These are phyloP conservation scores for Cricetomys ansorgei DNA, from an alignment of 2,113 vertebrate genomes.

Conservation along the genomic window DNA sequence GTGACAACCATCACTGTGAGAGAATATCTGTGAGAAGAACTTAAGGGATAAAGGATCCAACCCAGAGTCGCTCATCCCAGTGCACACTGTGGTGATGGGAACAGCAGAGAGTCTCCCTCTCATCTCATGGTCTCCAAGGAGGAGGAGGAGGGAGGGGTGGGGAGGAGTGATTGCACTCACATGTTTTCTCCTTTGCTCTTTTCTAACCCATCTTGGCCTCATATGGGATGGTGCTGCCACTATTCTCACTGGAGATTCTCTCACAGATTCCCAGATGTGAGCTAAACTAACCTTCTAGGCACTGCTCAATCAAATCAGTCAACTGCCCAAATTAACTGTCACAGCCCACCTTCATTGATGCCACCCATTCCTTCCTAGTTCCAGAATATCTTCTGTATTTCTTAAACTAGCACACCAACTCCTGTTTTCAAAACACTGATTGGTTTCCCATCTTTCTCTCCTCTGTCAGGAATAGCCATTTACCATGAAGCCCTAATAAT, in stretches of 20 bases:
- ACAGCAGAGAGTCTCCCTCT: neutral
- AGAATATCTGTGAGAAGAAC: neutral
- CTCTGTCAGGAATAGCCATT: neutral
- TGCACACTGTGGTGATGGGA: too few relatives aligned
- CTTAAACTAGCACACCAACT: neutral
- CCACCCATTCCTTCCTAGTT: neutral
- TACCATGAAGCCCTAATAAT: neutral
- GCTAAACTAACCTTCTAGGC: neutral
- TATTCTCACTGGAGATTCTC: neutral
- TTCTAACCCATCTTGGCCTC: neutral
- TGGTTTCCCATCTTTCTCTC: neutral
- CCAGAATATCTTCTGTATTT: neutral
- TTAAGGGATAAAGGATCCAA: neutral
- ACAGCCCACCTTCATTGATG: neutral
- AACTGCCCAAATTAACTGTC: neutral
- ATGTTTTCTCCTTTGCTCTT: neutral
- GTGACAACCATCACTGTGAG: neutral
- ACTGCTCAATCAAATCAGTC: neutral
- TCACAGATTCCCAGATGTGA: neutral
- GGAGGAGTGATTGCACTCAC: rapidly evolving
- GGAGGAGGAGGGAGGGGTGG: too few relatives aligned
- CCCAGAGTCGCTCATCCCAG: neutral
- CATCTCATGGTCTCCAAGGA: neutral
- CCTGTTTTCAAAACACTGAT: neutral
- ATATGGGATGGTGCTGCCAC: neutral